phyloP scores from a whole-genome alignment of 1,140 invertebrate species.

The Cardiocondyla obscurior region DNA sequence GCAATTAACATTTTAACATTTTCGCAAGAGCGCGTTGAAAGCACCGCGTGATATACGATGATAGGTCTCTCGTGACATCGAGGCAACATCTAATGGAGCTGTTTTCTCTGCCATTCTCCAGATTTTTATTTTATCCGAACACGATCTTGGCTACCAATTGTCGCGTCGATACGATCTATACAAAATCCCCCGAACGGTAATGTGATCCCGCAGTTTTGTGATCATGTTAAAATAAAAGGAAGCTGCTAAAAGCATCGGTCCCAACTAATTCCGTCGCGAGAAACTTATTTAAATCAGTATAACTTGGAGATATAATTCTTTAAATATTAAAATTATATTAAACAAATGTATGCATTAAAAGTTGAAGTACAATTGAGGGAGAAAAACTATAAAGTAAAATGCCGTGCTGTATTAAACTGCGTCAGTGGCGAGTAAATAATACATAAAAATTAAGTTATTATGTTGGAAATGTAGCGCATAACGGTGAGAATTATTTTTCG shows the following conservation, averaged over 20 bases:
- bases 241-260: neutral
- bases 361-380: neutral
- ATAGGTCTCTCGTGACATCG: neutral
- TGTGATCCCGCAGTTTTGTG: neutral
- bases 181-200: conserved; percentile 1
- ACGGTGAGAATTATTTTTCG: neutral
- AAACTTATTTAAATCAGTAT: neutral
- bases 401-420: neutral
- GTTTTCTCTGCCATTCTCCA: conserved; percentile 35
- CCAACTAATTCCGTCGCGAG: too few species aligned
- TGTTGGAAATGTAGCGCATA: neutral
- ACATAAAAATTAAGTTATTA: neutral
- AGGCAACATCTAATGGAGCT: conserved; percentile 59
- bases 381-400: neutral
- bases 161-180: conserved; percentile 69
- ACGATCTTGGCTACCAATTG: conserved; percentile 72
- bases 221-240: conserved; percentile 12
- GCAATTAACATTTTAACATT: neutral
- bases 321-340: too few species aligned
- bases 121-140: conserved; percentile 69
- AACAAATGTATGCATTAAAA: too few species aligned
- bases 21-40: neutral
- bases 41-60: neutral
- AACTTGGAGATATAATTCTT: too few species aligned
- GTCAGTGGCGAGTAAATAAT: neutral